A percentile compares a stretch with the other conserved stretches of the same genome.
Conservation (phyloP, 1,140 invertebrate genomes). For the Achroia grisella region DNA sequence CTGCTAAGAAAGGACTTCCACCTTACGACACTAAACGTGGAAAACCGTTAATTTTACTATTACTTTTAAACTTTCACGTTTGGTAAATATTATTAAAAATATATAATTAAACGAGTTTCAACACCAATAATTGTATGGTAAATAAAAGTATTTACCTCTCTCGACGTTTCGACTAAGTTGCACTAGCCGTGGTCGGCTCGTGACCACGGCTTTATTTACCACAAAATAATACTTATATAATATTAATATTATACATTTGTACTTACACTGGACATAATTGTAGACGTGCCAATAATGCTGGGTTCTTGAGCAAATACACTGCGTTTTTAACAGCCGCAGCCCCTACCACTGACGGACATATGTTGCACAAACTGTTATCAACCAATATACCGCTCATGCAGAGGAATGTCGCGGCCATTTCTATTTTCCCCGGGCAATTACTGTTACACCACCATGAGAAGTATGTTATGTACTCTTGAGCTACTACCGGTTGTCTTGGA, state of each 20-base stretch:
- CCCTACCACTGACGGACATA: constrained; percentile 41
- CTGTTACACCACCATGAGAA: constrained; percentile 39
- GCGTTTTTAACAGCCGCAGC: constrained; percentile 41
- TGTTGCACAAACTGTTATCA: constrained; percentile 23
- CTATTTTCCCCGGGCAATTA: constrained; percentile 25
- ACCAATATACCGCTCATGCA: constrained; percentile 39
- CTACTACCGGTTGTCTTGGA: constrained; percentile 31
- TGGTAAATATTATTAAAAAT: too few relatives aligned
- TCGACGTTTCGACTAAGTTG: too few relatives aligned
- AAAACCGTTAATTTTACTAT: too few relatives aligned
- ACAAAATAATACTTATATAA: too few relatives aligned
- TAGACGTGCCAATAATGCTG: constrained; percentile 19
- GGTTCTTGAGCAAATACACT: constrained; percentile 27
- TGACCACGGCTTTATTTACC: too few relatives aligned
- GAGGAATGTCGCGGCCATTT: constrained; percentile 39
- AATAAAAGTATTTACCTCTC: too few relatives aligned
- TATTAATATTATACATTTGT: not conserved
- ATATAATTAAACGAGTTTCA: too few relatives aligned
- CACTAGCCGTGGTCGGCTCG: too few relatives aligned
- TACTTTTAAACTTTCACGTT: too few relatives aligned
- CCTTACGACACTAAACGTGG: too few relatives aligned
- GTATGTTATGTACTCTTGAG: constrained; percentile 47
- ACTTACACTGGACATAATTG: constrained; percentile 15
- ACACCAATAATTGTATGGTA: too few relatives aligned
- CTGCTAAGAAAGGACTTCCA: too few relatives aligned